Base-by-base conservation (phyloP, 2,888 invertebrate genomes). In the Leptinotarsa tumamoca region DNA sequence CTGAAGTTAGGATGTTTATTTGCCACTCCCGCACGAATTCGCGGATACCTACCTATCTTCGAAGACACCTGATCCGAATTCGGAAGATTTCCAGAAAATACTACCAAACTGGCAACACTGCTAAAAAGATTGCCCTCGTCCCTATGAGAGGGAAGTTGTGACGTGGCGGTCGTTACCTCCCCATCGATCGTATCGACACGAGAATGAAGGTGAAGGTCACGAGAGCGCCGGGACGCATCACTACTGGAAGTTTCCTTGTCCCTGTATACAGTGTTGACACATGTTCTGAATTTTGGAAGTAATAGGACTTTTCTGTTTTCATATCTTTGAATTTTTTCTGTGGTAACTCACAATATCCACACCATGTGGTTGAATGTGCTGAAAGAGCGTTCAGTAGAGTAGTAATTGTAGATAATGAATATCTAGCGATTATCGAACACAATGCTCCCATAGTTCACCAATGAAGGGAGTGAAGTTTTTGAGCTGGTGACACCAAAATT, bases 151-250 rank as follows among this genome's bases (percentile, higher is more conserved):
- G 71, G 71, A 51, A 74, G 66, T 71, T 63, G 72, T 79, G 76
- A 78, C 79, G 79, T 77, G 74, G 54, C 76, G 78, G 79, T 79
- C 79, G 75, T 79, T 79, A 78, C 79, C 78, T 68, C 71, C 73
- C 54, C 61, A 79, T 79, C 76, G 79, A 79, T 76, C 77, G 14
- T 14, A 56, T 15, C 67, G 67, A 73, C 74, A 74, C 76, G 78
- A 78, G 79, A 76, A 76, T 63, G 74, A 77, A 72, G 80, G 77
- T 80, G 77, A 80, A 80, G 80, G 80, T 72, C 78, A 66, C 70
- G 50, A 67, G 50, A 71, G 78, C 79, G 78, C 72, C 77, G 77
- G 78, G 78, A 77, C 76, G 80, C 78, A 75, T 73, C 27, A 27
- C n/a, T 68, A 56, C 63, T 63, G 33, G 63, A 63, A 63, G 43